Evolutionary conservation across 1,140 invertebrate genomes (phyloP).

Genomic region (Portunus trituberculatus): DNA sequence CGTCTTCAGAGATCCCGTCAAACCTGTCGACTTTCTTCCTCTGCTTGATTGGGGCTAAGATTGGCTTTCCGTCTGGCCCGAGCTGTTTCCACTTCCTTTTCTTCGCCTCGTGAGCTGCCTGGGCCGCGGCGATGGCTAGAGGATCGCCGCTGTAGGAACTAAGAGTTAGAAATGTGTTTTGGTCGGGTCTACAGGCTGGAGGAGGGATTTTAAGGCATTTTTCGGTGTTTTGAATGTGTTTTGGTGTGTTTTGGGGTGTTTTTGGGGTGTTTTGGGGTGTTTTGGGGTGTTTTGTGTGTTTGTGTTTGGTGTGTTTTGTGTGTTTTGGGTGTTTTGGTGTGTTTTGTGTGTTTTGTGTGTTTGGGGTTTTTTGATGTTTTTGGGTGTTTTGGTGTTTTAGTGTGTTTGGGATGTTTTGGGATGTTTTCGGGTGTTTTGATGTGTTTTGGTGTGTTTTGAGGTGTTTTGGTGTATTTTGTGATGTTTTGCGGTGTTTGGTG

Average conservation of each 20-base stretch:
- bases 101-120: conserved; percentile 76
- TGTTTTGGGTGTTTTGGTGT: neutral
- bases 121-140: conserved; percentile 75
- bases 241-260: neutral
- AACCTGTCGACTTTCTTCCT: conserved; percentile 97
- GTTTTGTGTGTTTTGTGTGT: neutral
- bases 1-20: conserved; percentile 97
- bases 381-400: neutral
- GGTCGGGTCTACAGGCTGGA: too few relatives aligned
- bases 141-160: conserved; percentile 69
- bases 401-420: too few relatives aligned
- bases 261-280: neutral
- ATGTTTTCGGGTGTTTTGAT: too few relatives aligned
- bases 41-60: conserved; percentile 71
- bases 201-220: neutral
- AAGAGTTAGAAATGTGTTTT: neutral
- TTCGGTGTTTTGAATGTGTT: neutral
- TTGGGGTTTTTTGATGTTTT: neutral
- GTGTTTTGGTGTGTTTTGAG: too few relatives aligned
- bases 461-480: too few relatives aligned
- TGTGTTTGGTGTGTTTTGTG: too few relatives aligned
- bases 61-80: conserved; percentile 62
- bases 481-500: too few relatives aligned
- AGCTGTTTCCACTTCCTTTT: conserved; percentile 72
- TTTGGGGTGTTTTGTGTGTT: neutral